Evolutionary conservation across 64 coral and sea anemone genomes (phyloP).

Genomic region (Montipora cactus): DNA sequence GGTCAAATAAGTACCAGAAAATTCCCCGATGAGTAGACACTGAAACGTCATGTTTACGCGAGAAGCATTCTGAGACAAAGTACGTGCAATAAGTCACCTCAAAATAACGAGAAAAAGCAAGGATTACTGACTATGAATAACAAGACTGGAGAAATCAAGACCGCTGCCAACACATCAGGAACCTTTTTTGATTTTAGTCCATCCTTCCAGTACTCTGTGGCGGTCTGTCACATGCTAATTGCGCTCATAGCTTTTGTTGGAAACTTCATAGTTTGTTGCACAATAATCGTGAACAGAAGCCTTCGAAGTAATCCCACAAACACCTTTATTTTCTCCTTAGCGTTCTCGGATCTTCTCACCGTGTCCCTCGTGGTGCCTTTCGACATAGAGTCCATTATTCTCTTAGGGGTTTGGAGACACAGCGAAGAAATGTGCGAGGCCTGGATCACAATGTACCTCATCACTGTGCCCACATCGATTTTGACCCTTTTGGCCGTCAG

Average conservation of each 20-base stretch:
- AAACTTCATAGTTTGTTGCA: constrained; percentile 53
- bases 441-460: constrained; percentile 78
- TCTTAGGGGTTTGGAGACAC: constrained; percentile 48
- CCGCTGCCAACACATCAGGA: neutral
- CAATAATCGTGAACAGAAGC: constrained; percentile 17
- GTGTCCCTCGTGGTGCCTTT: constrained; percentile 38
- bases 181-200: neutral
- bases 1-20: too few species aligned
- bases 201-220: constrained; percentile 55
- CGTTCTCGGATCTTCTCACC: constrained; percentile 56
- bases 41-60: too few species aligned
- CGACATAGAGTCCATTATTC: constrained; percentile 68
- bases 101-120: neutral
- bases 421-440: constrained; percentile 73
- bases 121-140: neutral
- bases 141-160: neutral
- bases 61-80: too few species aligned
- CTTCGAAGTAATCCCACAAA: constrained; percentile 59
- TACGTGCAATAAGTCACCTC: too few species aligned
- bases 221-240: constrained; percentile 62
- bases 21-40: too few species aligned
- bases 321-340: constrained; percentile 55
- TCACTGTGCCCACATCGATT: constrained; percentile 87
- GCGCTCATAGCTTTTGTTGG: neutral
- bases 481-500: constrained; percentile 86